Evolutionary conservation across 2,888 invertebrate genomes (phyloP).

Genomic region (Tetramorium bicarinatum): DNA sequence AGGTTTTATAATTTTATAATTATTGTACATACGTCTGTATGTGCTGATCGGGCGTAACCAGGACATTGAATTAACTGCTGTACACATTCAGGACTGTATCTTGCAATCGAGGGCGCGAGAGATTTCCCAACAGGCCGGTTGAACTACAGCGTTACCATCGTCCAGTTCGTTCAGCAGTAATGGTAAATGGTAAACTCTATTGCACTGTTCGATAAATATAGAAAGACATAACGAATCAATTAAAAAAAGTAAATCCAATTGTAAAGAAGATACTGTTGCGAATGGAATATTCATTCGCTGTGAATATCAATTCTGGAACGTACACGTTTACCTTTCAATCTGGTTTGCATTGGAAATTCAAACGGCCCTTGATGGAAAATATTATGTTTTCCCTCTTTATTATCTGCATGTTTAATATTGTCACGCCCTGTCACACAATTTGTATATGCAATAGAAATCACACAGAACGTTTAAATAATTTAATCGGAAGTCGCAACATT

Average conservation of each 20-base stretch:
- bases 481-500: conserved; percentile 19
- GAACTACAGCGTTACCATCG: conserved; percentile 31
- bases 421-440: conserved; percentile 23
- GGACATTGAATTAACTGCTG: conserved; percentile 42
- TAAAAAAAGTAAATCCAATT: conserved; percentile 52
- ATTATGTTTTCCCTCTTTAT: conserved; percentile 51
- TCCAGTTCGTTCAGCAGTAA: conserved; percentile 42
- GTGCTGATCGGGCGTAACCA: conserved; percentile 27
- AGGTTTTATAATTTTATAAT: conserved; percentile 41
- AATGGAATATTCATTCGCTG: conserved; percentile 46
- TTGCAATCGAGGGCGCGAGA: conserved; percentile 38
- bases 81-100: conserved; percentile 33
- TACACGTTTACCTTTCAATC: conserved; percentile 49
- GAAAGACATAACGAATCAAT: conserved; percentile 49
- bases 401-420: conserved; percentile 29
- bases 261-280: conserved; percentile 41
- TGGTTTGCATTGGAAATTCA: conserved; percentile 49
- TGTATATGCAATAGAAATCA: conserved; percentile 11
- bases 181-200: conserved; percentile 41
- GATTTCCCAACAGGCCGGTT: conserved; percentile 55
- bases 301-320: conserved; percentile 44
- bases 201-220: conserved; percentile 47
- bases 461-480: conserved; percentile 34
- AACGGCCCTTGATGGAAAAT: conserved; percentile 42
- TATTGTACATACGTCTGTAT: background rate